A percentile compares a stretch with the other conserved stretches of the same genome.
Conservation (phyloP, 1,140 invertebrate species). For the Zelostemma sp. region DNA sequence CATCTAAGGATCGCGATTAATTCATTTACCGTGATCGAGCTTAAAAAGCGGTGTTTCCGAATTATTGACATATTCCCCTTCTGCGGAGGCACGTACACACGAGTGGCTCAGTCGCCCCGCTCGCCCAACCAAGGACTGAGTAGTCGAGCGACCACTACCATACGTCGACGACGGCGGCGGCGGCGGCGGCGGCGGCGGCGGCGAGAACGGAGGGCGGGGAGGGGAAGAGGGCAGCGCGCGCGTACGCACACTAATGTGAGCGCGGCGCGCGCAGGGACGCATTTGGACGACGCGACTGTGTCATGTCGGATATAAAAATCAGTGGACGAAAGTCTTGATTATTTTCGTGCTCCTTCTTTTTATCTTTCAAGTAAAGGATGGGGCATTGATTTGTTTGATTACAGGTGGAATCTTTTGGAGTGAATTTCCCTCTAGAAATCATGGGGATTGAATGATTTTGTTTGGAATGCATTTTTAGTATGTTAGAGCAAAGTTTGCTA, state of each 20-base stretch:
- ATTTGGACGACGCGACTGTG: no score
- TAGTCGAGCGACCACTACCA: slow-evolving; percentile 43
- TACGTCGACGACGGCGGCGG: slow-evolving; percentile 32
- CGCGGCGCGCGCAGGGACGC: background rate
- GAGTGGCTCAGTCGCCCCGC: slow-evolving; percentile 38
- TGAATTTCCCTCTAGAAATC: no score
- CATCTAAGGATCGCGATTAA: slow-evolving; percentile 2
- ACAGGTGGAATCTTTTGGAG: no score
- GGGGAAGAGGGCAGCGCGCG: slow-evolving; percentile 20
- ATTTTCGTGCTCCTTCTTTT: no score
- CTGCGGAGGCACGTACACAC: slow-evolving; percentile 8
- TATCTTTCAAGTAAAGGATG: no score
- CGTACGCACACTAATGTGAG: slow-evolving; percentile 12
- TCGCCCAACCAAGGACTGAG: slow-evolving; percentile 39
- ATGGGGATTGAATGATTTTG: no score
- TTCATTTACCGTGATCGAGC: slow-evolving; percentile 29
- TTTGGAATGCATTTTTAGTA: no score
- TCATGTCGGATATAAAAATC: no score
- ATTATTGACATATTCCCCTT: slow-evolving; percentile 60
- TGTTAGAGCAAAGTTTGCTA: no score
- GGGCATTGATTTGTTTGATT: no score
- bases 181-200: slow-evolving; percentile 27
- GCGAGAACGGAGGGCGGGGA: no score
- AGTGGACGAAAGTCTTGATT: no score
- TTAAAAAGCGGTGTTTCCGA: slow-evolving; percentile 31